Conservation (phyloP, 2,888 invertebrate genomes). For the Ophion slaviceki region DNA sequence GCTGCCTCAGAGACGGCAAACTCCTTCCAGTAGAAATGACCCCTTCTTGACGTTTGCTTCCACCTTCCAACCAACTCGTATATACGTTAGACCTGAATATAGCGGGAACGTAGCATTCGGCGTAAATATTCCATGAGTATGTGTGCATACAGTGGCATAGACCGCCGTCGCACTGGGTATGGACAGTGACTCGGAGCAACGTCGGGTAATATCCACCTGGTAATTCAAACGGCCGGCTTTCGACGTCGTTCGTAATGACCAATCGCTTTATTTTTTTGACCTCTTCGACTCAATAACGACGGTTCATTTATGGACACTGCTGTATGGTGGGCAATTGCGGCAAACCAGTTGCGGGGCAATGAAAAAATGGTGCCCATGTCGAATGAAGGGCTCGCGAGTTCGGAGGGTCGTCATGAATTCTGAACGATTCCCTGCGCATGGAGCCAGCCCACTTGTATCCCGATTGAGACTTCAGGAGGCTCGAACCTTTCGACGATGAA, state of each 20-base stretch:
- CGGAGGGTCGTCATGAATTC: too few species aligned
- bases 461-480: too few species aligned
- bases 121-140: conserved; percentile 60
- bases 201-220: conserved; percentile 30
- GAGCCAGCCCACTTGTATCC: too few species aligned
- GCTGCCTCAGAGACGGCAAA: conserved; percentile 48
- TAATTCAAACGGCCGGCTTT: conserved; percentile 25
- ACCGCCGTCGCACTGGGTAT: background rate
- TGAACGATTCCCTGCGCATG: too few species aligned
- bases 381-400: too few species aligned
- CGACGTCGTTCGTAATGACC: conserved; percentile 11
- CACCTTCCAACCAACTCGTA: conserved; percentile 30
- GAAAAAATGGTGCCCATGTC: background rate
- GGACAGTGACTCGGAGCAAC: conserved; percentile 15
- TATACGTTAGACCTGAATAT: conserved; percentile 31
- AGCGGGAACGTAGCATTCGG: conserved; percentile 26
- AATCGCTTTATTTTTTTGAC: conserved; percentile 15
- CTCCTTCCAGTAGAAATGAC: conserved; percentile 55
- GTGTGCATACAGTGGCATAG: conserved; percentile 35
- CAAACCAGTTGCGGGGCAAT: background rate
- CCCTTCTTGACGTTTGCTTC: conserved; percentile 55
- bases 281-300: background rate
- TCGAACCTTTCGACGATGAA: too few species aligned
- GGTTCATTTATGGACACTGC: too few species aligned
- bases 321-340: background rate